These are phyloP conservation scores for Pseudorhombus dupliciocellatus DNA, from an alignment of 2,113 vertebrate genomes.

Conservation along the genomic window DNA sequence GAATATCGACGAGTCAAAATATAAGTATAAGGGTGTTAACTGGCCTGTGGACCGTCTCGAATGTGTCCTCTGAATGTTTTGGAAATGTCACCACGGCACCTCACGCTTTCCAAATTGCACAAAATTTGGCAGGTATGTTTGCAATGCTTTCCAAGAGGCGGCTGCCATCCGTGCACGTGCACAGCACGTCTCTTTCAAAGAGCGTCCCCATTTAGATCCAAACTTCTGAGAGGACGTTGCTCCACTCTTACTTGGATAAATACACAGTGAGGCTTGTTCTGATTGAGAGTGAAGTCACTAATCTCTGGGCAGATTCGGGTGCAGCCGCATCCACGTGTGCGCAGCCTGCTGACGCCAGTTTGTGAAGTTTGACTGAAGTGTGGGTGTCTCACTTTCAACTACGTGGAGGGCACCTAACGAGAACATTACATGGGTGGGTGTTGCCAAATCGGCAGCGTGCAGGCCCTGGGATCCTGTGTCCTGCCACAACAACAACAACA, in stretches of 20 bases:
- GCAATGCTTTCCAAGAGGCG: constrained; percentile 7
- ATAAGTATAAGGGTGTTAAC: constrained; percentile 16
- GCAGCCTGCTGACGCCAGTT: not conserved
- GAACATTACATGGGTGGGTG: not conserved
- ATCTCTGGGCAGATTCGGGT: not conserved
- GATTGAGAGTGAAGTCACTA: not conserved
- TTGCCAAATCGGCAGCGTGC: not conserved
- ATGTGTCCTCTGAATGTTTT: constrained; percentile 26
- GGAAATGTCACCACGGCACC: constrained; percentile 12
- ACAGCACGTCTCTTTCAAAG: constrained; percentile 15
- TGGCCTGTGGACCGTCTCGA: constrained; percentile 19
- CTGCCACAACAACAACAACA: not conserved
- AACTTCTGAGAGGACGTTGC: not conserved
- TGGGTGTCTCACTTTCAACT: not conserved
- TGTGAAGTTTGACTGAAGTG: not conserved
- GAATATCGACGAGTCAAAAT: constrained; percentile 2
- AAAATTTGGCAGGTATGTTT: constrained; percentile 22
- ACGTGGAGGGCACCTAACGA: not conserved
- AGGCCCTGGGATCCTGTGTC: not conserved
- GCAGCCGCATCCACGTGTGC: not conserved
- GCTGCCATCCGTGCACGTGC: constrained; percentile 2
- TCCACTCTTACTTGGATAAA: not conserved
- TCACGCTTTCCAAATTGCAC: constrained; percentile 14
- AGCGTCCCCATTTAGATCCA: constrained; percentile 1
- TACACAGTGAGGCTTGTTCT: not conserved